Conservation (phyloP, 2,888 invertebrate genomes). For the Falcaria lacertinaria region DNA sequence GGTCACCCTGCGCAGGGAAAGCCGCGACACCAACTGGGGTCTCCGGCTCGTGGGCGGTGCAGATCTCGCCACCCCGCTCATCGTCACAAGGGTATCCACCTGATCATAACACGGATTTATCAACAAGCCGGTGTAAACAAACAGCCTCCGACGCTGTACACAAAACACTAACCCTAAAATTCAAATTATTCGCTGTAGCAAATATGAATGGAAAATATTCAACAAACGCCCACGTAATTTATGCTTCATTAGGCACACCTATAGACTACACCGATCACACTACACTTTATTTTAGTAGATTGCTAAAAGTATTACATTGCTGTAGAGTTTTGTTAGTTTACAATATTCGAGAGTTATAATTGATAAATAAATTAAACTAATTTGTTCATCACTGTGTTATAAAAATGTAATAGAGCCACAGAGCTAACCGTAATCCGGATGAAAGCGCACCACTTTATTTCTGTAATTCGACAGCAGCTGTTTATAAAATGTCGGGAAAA, state of each 20-base stretch:
- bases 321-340: background rate
- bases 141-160: slow-evolving; percentile 32
- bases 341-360: background rate
- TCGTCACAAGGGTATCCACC: slow-evolving; percentile 88
- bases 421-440: background rate
- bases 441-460: slow-evolving; percentile 25
- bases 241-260: background rate
- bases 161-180: slow-evolving; percentile 8
- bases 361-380: background rate
- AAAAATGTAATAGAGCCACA: background rate
- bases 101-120: slow-evolving; percentile 6
- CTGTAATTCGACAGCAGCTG: slow-evolving; percentile 20
- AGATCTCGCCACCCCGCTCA: slow-evolving; percentile 91
- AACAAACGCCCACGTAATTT: background rate
- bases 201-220: background rate
- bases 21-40: slow-evolving; percentile 89
- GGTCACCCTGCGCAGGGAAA: slow-evolving; percentile 85
- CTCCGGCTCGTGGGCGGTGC: slow-evolving; percentile 92
- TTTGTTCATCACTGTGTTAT: background rate
- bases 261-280: no score
- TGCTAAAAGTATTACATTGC: background rate
- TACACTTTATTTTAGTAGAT: no score
- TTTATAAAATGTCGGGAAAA: slow-evolving; percentile 31
- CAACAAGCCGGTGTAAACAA: slow-evolving; percentile 62
- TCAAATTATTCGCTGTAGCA: background rate